A percentile compares a stretch with the other conserved stretches of the same genome.
phyloP scores from a whole-genome alignment of 2,888 invertebrate species.

The Andrena chrysosceles region DNA sequence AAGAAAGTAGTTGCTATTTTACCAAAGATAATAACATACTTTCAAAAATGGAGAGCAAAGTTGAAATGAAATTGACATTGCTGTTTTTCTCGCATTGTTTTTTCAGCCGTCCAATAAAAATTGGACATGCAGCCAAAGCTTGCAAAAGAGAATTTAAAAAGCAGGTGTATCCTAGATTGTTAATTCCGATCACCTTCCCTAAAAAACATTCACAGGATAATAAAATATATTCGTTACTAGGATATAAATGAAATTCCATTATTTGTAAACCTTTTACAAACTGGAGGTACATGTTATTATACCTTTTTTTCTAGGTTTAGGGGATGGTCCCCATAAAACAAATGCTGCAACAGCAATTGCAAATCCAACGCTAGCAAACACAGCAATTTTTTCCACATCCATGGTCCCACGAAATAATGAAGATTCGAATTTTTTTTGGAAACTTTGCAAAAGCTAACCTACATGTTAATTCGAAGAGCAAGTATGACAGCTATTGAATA shows the following conservation, averaged over 20 bases:
- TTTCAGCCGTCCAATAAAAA: conserved; percentile 93
- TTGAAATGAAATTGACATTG: conserved; percentile 90
- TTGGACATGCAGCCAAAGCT: conserved; percentile 94
- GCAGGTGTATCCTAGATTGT: conserved; percentile 96
- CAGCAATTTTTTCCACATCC: conserved; percentile 91
- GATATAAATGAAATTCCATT: neutral
- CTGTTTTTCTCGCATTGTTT: conserved; percentile 87
- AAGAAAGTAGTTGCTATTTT: conserved; percentile 4
- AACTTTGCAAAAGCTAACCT: conserved; percentile 47
- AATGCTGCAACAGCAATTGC: conserved; percentile 94
- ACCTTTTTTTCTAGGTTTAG: conserved; percentile 86
- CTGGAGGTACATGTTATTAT: conserved; percentile 1
- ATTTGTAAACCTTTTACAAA: neutral
- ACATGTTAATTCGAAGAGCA: conserved; percentile 7
- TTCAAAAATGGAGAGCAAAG: conserved; percentile 91
- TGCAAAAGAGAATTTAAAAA: conserved; percentile 97
- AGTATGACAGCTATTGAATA: neutral
- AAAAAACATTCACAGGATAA: conserved; percentile 20
- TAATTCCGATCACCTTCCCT: conserved; percentile 93
- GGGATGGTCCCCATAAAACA: conserved; percentile 92
- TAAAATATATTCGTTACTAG: conserved; percentile 7
- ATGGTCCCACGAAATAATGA: conserved; percentile 80
- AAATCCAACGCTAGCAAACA: conserved; percentile 92
- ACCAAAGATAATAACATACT: conserved; percentile 85
- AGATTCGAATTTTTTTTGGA: conserved; percentile 12